These are phyloP conservation scores for Pecten maximus DNA, from an alignment of 2,888 invertebrate species.

Conservation along the genomic window DNA sequence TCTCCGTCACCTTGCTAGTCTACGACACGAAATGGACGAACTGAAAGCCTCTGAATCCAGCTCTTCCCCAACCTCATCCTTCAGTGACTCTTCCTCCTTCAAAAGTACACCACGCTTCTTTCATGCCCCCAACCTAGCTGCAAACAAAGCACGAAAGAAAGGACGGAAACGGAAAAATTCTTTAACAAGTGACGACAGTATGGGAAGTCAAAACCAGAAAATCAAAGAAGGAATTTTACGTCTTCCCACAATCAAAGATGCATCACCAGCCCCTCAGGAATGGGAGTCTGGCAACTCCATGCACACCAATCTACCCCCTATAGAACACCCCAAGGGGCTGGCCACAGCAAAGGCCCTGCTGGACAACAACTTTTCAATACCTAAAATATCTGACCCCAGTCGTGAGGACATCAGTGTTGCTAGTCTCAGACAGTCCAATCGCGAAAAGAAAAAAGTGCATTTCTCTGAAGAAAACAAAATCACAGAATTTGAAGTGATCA, in stretches of 20 bases:
- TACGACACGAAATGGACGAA: constrained; percentile 58
- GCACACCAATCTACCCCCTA: constrained; percentile 48
- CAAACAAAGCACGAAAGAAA: constrained; percentile 49
- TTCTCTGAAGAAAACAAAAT: constrained; percentile 46
- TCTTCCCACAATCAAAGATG: constrained; percentile 60
- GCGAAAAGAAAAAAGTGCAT: constrained; percentile 54
- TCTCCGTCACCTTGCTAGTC: constrained; percentile 60
- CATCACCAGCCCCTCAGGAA: constrained; percentile 48
- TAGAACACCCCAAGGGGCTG: constrained; percentile 64
- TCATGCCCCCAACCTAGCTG: constrained; percentile 63
- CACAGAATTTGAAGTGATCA: constrained; percentile 30
- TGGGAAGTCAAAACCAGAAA: constrained; percentile 34
- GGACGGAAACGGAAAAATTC: constrained; percentile 40
- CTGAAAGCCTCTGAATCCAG: constrained; percentile 52
- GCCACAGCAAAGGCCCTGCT: constrained; percentile 61
- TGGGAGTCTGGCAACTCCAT: constrained; percentile 68
- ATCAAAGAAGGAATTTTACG: constrained; percentile 60
- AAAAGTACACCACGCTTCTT: constrained; percentile 54
- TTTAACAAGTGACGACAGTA: neutral
- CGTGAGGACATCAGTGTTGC: constrained; percentile 61
- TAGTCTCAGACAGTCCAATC: neutral
- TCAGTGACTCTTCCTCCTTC: constrained; percentile 38
- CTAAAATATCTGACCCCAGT: constrained; percentile 65
- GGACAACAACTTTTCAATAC: constrained; percentile 62
- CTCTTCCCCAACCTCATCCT: constrained; percentile 49